Base-by-base conservation (phyloP, 1,140 invertebrate genomes). In the Bradysia coprophila region DNA sequence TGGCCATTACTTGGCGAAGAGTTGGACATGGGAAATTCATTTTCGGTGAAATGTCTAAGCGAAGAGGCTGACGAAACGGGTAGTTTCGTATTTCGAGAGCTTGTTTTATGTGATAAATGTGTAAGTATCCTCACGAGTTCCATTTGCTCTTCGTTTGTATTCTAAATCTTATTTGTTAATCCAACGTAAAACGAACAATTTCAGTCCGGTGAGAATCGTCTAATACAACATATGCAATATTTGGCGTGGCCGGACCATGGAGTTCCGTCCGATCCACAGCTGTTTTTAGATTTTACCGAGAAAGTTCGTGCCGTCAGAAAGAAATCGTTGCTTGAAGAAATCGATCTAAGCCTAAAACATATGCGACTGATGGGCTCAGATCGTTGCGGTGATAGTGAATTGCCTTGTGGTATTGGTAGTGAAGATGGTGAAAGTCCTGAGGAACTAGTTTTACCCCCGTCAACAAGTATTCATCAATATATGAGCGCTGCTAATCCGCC, bases 211-310 rank as follows among this genome's bases (percentile, higher is more conserved):
- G 63, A 59, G 18, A 61, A 62, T 33, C 62, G 73, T 5, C 62
- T 60, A 36, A 65, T 76, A 21, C 69, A 69, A 38, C 73, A 76
- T 52, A 66, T 76, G 56, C 73, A 77, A 61, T 98, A 98, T 66
- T 77, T 90, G 20, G 85, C 88, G 16, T 98, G 95, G 95, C 95
- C 95, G 0, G 95, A 98, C 71, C 94, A 98, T 57, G 94, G 93
- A 19, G 91, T 97, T 10, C 94, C 94, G 1, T 86, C 86, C 44
- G 88, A 94, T 57, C 79, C 85, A 36, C 72, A 74, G 40, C 81
- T 90, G 47, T 98, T 98, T 62, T 72, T 97, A 23, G 69, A 76
- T 41, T 96, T 97, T 64, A 90, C 91, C 1, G 70, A 80, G 44
- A 51, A 55, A 16, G 57, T 61, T n/a, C 55, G 58, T 8, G 49